phyloP scores from a whole-genome alignment of 2,888 invertebrate species.

The Leptinotarsa rubiginosa region DNA sequence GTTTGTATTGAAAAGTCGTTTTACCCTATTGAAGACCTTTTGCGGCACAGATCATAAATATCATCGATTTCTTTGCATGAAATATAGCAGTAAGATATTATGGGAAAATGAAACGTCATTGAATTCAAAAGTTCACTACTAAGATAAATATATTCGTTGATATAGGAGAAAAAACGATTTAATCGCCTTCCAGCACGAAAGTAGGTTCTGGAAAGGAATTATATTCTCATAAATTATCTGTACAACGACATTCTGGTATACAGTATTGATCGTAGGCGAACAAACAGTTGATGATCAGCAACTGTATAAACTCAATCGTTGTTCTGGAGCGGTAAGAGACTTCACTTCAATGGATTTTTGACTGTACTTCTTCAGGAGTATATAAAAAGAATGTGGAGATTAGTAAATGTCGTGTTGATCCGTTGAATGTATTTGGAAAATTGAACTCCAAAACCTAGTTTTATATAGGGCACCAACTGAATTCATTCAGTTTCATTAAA shows the following conservation, averaged over 20 bases:
- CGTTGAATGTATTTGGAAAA: too few species aligned
- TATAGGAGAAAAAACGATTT: background rate
- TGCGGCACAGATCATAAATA: background rate
- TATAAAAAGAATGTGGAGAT: too few species aligned
- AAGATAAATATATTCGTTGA: background rate
- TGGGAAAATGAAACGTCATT: background rate
- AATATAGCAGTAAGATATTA: background rate
- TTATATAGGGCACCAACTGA: too few species aligned
- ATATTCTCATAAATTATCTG: conserved; percentile 2
- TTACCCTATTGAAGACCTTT: too few species aligned
- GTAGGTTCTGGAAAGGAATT: conserved; percentile 8
- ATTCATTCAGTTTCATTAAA: too few species aligned
- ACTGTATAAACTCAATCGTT: background rate
- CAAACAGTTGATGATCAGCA: background rate
- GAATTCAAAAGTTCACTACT: background rate
- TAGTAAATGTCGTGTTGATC: too few species aligned
- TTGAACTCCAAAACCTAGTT: too few species aligned
- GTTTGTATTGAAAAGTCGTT: too few species aligned
- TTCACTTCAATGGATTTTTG: too few species aligned
- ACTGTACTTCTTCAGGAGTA: too few species aligned
- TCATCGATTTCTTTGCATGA: background rate
- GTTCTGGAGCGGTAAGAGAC: too few species aligned
- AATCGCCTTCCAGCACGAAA: background rate
- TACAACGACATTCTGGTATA: background rate
- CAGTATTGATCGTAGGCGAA: background rate